These are phyloP conservation scores for Limenitis camilla DNA, from an alignment of 2,888 invertebrate genomes.

Conservation along the genomic window DNA sequence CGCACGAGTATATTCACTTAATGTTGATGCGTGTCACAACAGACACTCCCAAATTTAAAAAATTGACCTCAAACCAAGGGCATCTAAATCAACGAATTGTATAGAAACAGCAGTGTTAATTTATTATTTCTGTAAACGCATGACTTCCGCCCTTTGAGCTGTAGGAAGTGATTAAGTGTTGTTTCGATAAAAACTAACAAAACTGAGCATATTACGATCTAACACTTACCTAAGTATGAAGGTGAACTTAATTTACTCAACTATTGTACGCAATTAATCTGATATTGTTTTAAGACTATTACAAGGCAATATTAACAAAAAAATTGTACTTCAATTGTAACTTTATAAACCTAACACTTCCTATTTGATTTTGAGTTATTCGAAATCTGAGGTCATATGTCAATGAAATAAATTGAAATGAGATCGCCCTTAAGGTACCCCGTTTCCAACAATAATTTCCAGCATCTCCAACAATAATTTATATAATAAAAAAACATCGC, in stretches of 20 bases:
- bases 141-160: slow-evolving; percentile 68
- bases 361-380: too few relatives aligned
- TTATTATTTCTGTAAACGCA: slow-evolving; percentile 64
- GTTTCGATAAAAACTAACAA: slow-evolving; percentile 60
- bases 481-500: too few relatives aligned
- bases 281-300: background rate
- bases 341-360: too few relatives aligned
- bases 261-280: too few relatives aligned
- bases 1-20: too few relatives aligned
- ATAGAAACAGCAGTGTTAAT: slow-evolving; percentile 61
- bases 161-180: slow-evolving; percentile 70
- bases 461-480: too few relatives aligned
- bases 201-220: slow-evolving; percentile 51
- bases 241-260: slow-evolving; percentile 25
- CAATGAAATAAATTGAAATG: too few relatives aligned
- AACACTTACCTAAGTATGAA: slow-evolving; percentile 49
- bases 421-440: too few relatives aligned
- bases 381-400: too few relatives aligned
- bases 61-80: slow-evolving; percentile 65
- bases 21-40: slow-evolving; percentile 52
- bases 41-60: slow-evolving; percentile 46
- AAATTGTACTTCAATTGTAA: too few relatives aligned
- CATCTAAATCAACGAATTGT: slow-evolving; percentile 42
- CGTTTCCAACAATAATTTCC: too few relatives aligned
- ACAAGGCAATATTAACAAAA: background rate